Evolutionary conservation across 2,888 invertebrate genomes (phyloP).

Genomic region (Acronicta alni): DNA sequence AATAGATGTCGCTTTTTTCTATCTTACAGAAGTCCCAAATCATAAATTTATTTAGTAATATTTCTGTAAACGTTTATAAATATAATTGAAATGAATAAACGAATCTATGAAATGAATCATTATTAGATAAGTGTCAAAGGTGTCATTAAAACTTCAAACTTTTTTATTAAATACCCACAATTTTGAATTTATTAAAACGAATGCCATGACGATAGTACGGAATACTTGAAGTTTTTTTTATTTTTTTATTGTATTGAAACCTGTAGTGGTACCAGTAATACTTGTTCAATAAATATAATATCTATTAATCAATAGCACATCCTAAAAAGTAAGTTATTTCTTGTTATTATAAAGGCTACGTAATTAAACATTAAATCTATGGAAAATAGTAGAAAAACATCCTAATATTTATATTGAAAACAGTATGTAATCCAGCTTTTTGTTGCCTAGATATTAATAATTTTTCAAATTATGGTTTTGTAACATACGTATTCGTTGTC

Average conservation of each 20-base stretch:
- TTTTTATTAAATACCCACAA: constrained; percentile 27
- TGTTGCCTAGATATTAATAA: too few species aligned
- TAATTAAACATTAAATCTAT: too few species aligned
- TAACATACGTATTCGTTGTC: too few species aligned
- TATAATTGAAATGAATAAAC: too few species aligned
- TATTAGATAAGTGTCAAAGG: too few species aligned
- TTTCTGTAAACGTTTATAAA: too few species aligned
- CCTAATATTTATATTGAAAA: too few species aligned
- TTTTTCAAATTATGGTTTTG: too few species aligned
- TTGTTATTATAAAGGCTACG: background rate
- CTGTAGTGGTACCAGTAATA: constrained; percentile 11
- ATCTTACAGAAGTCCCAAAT: too few species aligned
- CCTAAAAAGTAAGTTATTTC: constrained; percentile 24
- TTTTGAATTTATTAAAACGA: constrained; percentile 3
- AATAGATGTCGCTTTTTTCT: background rate
- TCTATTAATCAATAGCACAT: background rate
- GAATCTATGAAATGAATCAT: too few species aligned
- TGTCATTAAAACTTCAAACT: constrained; percentile 6
- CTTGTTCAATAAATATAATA: background rate
- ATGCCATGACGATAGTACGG: constrained; percentile 24
- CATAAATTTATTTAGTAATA: background rate
- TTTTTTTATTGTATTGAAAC: constrained; percentile 1
- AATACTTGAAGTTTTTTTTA: constrained; percentile 21
- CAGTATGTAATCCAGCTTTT: too few species aligned
- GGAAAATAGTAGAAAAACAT: too few species aligned